Evolutionary conservation across 2,113 vertebrate genomes (phyloP), one percentile per base, ranked within the genome.

Genomic region (Scophthalmus maximus): DNA sequence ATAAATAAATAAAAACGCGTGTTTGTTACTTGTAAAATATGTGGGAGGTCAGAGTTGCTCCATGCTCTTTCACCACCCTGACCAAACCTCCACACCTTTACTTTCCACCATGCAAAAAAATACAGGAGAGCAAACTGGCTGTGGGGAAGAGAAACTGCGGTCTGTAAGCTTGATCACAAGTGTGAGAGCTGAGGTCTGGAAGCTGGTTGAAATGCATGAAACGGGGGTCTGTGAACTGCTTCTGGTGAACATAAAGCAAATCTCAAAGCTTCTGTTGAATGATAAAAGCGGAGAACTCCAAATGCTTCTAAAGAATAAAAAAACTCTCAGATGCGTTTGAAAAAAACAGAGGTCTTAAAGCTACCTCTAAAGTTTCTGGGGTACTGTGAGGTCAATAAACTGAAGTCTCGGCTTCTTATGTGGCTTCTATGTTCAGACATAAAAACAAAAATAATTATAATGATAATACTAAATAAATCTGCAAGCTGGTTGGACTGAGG

Each of bases 371-470:
- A 64, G 46, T 34, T 44, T 40, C 36, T 27, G 14, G 9, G 46
- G 20, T 20, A n/a, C 55, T 26, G 44, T 44, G 17, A 68, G 74
- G 42, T 70, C 66, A 69, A 57, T 32, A 50, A 40, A 56, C 42
- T 57, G 18, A 62, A 5, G 4, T 23, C 20, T 17, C 7, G 6
- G n/a, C 26, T 56, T 49, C 11, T 10, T 18, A 49, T 23, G 50
- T 25, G 30, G 9, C 10, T 22, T 36, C 56, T 53, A 52, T 15
- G n/a, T n/a, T n/a, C n/a, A 67, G 51, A 59, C 0, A 7, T 17
- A n/a, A 14, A 52, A 14, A 40, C 30, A 47, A 38, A 15, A 6
- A 50, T 4, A 50, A 25, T 4, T 0, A 7, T 17, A n/a, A 14
- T 44, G 18, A 40, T 23, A 47, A 38, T 6, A 6, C 25, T 4